Base-by-base conservation (phyloP, 1,140 invertebrate species). In the Melitaea cinxia region DNA sequence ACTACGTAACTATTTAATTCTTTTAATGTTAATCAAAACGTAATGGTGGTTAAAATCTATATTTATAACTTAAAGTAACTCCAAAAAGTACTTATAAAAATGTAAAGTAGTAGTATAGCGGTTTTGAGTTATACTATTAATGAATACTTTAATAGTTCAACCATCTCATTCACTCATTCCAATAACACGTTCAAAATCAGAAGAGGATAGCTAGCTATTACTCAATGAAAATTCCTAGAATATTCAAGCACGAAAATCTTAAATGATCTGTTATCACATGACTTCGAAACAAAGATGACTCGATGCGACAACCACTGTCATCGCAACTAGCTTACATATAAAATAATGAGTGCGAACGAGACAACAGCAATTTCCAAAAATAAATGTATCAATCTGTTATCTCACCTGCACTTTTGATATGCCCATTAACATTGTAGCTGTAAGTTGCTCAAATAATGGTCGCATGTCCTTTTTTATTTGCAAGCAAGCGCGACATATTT, bases 401-500 rank as follows among this genome's bases (percentile, higher is more conserved):
- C 81, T 89, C 68, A 93, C 92, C 72, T 92, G 87, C 59, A 93
- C 89, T 75, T 90, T 92, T 45, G 92, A 91, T 79, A 92, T 93
- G 59, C 92, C 92, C 92, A 93, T 93, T 63, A 93, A 67, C 93
- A 93, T 93, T 61, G 93, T 93, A 9, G 93, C 92, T 17, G 93
- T 92, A 53, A 93, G 91, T 68, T 93, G 92, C 66, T 92, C 92
- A 73, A 93, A 93, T 45, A 93, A 68, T 21, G 92, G 93, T 66
- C 93, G 88, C 93, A 93, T 93, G 69, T 93, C 93, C 76, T 93
- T 93, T 68, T 93, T 93, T 67, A 92, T 90, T 62, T 91, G 85
- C 68, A 93, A 91, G 82, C 93, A 93, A 26, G 92, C 91, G n/a
- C 93, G 91, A 83, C 93, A 93, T 66, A 93, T 93, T 82, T 93